phyloP scores from a whole-genome alignment of 2,113 vertebrate genomes.

The Cygnus buccinator region DNA sequence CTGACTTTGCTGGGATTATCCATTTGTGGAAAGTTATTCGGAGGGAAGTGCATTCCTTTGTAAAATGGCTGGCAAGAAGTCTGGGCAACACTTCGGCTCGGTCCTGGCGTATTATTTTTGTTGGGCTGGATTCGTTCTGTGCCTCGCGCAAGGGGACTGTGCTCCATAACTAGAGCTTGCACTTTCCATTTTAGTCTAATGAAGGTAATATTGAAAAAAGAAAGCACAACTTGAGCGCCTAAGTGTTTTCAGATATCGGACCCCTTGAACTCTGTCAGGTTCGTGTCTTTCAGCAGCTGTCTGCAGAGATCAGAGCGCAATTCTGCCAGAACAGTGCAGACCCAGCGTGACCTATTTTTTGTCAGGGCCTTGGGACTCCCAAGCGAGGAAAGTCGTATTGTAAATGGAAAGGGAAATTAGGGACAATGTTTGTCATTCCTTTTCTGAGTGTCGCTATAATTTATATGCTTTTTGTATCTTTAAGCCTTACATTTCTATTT shows the following conservation, averaged over 20 bases:
- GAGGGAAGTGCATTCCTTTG: conserved; percentile 26
- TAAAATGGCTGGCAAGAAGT: background rate
- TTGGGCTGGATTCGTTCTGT: background rate
- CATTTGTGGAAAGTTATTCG: conserved; percentile 38
- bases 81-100: background rate
- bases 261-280: background rate
- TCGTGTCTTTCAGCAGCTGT: background rate
- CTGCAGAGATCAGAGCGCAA: background rate
- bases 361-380: background rate
- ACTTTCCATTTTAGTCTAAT: background rate
- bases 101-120: background rate
- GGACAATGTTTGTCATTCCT: background rate
- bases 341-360: background rate
- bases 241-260: background rate
- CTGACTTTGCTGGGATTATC: conserved; percentile 28
- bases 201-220: background rate
- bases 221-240: background rate
- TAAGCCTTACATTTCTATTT: background rate
- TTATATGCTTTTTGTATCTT: background rate
- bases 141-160: background rate
- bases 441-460: background rate
- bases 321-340: background rate
- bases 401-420: background rate
- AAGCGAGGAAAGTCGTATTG: background rate
- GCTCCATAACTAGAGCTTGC: background rate